phyloP scores from a whole-genome alignment of 2,888 invertebrate genomes.

The Epinotia nisella region DNA sequence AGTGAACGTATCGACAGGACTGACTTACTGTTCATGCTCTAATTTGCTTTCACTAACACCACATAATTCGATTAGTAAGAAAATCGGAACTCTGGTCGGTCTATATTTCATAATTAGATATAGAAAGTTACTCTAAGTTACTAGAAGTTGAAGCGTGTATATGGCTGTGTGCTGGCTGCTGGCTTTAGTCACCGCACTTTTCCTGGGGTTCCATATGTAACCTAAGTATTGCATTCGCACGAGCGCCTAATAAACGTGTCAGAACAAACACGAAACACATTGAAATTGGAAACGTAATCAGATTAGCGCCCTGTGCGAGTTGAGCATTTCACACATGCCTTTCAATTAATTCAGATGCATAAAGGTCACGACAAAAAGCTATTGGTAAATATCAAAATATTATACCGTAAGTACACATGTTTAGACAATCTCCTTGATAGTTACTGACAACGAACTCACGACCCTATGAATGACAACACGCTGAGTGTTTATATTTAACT shows the following conservation, averaged over 20 bases:
- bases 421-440: not conserved
- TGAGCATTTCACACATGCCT: not conserved
- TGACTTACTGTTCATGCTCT: constrained; percentile 26
- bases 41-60: constrained; percentile 18
- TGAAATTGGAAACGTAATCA: not conserved
- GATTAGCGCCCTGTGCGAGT: too few relatives aligned
- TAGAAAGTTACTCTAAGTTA: constrained; percentile 10
- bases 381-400: not conserved
- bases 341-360: not conserved
- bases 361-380: not conserved
- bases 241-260: not conserved
- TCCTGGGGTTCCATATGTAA: not conserved
- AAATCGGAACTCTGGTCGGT: not conserved
- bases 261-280: not conserved
- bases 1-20: constrained; percentile 33
- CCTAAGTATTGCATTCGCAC: not conserved
- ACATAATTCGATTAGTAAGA: constrained; percentile 28
- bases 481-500: not conserved
- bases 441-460: not conserved
- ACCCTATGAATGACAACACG: not conserved
- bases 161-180: not conserved
- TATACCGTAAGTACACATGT: not conserved
- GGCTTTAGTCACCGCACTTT: not conserved
- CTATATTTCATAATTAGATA: constrained; percentile 16
- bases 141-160: not conserved